Base-by-base conservation (phyloP, 2,113 vertebrate genomes). In the Apodemus sylvaticus region DNA sequence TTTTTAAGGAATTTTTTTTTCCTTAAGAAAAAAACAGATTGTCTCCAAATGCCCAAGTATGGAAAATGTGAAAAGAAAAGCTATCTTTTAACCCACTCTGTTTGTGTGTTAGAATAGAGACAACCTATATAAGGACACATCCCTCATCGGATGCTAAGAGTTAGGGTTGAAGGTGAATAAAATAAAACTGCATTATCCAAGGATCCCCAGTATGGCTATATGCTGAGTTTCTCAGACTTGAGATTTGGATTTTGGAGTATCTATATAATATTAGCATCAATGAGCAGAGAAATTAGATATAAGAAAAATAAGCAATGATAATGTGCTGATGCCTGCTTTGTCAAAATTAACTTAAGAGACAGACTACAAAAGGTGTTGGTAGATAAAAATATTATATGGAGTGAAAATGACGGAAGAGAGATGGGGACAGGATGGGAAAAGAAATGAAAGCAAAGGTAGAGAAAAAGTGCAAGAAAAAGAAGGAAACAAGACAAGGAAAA, bases 171-270 rank as follows among this genome's bases (percentile, higher is more conserved):
- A 2, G 16, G 34, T 88, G 3, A 48, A 58, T 12, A 12, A 62
- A 1, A 0, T 89, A 26, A 62, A 17, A 3, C 14, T 34, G 62
- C 42, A 1, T 68, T 13, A 76, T 14, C 8, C 42, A 85, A 19
- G 7, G 1, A 4, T 29, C 22, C 42, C 5, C 58, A 13, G 1
- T 39, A 9, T 81, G 10, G 1, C 12, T 39, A 9, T 26, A 55
- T n/a, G 26, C 12, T 64, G 29, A n/a, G 19, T 79, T 76, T 93
- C 26, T 77, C 4, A 62, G 58, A 1, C 39, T 42, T 14, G 1
- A 39, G n/a, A 82, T 26, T 31, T 53, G 14, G 0, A 29, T 95
- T 76, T 76, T 77, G 34, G 58, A 42, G 3, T 4, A 2, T 7
- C 4, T 76, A 16, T 26, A 45, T 77, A 17, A 7, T 29, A 31